Conservation (phyloP, 2,113 vertebrate species). For the Halichoeres trimaculatus region DNA sequence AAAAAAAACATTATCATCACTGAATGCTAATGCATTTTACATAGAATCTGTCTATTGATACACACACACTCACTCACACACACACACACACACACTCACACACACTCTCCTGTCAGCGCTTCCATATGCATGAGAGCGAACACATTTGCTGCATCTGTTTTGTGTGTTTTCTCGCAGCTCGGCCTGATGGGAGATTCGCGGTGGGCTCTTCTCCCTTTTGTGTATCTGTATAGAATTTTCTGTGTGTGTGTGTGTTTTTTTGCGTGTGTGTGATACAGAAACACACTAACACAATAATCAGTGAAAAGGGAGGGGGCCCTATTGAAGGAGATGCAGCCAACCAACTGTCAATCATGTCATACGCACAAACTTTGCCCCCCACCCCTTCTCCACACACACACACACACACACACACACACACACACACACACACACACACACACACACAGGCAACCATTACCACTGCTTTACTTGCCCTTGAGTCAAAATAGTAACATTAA, state of each 20-base stretch:
- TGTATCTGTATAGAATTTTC: conserved; percentile 35
- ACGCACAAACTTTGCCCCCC: not conserved
- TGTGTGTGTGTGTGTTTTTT: conserved; percentile 31
- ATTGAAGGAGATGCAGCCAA: conserved; percentile 55
- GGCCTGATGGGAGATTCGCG: conserved; percentile 63
- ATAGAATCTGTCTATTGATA: conserved; percentile 46
- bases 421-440: conserved; percentile 3
- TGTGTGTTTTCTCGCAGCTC: conserved; percentile 61
- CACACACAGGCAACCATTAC: conserved; percentile 27
- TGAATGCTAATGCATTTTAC: conserved; percentile 67
- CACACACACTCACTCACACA: not conserved
- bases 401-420: conserved; percentile 17
- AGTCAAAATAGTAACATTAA: not conserved
- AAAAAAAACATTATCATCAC: conserved; percentile 54
- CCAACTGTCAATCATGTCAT: conserved; percentile 78
- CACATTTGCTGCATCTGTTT: conserved; percentile 64
- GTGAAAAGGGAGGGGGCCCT: conserved; percentile 42
- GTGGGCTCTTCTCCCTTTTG: conserved; percentile 55
- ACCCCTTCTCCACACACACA: conserved; percentile 28
- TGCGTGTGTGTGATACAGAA: conserved; percentile 36
- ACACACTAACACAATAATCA: conserved; percentile 74
- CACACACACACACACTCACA: not conserved
- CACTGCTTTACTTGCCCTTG: conserved; percentile 22
- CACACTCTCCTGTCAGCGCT: conserved; percentile 42
- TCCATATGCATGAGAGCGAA: conserved; percentile 78